These are phyloP conservation scores for Heliangelus exortis DNA, from an alignment of 2,797 vertebrate genomes.

Conservation along the genomic window DNA sequence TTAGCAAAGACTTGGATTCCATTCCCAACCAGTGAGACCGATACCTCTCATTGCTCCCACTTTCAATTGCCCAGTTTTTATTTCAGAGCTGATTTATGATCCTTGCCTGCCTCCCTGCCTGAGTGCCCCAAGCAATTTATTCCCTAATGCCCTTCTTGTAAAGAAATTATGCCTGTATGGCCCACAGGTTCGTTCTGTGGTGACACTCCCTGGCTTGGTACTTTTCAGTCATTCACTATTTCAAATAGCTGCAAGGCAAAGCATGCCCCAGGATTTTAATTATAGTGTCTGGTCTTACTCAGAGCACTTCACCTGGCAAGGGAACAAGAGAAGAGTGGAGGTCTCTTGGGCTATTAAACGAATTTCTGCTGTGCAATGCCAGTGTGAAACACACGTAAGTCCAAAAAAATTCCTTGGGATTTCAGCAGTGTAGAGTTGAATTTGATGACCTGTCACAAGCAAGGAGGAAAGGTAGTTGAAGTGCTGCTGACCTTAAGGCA, in stretches of 20 bases:
- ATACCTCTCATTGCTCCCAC: neutral
- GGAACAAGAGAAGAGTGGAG: neutral
- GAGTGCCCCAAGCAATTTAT: constrained; percentile 13
- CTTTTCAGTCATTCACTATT: neutral
- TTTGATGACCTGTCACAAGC: neutral
- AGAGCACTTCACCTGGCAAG: neutral
- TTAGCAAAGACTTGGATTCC: neutral
- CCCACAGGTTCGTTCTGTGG: neutral
- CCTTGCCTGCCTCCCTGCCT: neutral
- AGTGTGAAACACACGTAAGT: neutral
- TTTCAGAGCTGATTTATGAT: constrained; percentile 39
- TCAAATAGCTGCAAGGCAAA: constrained; percentile 34
- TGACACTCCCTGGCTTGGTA: neutral
- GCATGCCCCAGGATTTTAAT: neutral
- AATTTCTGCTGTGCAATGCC: neutral
- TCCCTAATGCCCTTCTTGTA: constrained; percentile 16
- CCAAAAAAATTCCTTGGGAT: neutral
- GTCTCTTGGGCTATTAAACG: neutral
- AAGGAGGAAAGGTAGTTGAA: neutral
- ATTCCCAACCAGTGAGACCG: neutral
- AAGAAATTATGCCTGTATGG: neutral
- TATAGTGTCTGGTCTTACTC: neutral
- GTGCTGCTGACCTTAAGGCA: neutral
- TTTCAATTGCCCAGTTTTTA: neutral
- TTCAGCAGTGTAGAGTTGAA: neutral